Evolutionary conservation across 2,888 invertebrate genomes (phyloP).

Genomic region (Drosophila longiperda): DNA sequence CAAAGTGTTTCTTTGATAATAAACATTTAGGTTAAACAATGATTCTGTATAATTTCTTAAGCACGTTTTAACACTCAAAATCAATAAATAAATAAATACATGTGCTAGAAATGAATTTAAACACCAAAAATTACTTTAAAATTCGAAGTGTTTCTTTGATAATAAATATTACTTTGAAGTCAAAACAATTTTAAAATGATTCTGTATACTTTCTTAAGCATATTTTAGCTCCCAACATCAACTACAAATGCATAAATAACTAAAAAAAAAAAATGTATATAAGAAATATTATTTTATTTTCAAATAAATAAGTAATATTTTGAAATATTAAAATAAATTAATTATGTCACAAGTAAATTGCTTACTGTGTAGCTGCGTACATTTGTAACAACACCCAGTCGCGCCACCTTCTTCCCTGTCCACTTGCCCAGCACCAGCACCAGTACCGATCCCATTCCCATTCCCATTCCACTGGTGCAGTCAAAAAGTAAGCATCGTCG

Average conservation of each 20-base stretch:
- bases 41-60: no score
- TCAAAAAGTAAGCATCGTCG: constrained; percentile 66
- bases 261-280: background rate
- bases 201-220: background rate
- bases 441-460: background rate
- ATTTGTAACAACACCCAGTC: background rate
- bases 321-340: background rate
- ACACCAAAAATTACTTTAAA: background rate
- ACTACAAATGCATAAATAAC: background rate
- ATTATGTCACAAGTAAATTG: background rate
- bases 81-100: no score
- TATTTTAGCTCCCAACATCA: background rate
- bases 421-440: no score
- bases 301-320: no score
- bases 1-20: no score
- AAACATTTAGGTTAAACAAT: no score
- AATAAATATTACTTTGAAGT: background rate
- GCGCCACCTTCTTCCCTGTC: background rate
- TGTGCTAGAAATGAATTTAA: background rate
- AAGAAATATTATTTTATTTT: background rate
- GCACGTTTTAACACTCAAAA: no score
- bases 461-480: background rate
- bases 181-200: background rate
- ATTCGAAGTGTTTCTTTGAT: background rate
- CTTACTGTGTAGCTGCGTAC: background rate